Percentiles rank a stretch among this genome's conserved stretches.
These are phyloP conservation scores for Microcebus griseorufus DNA, from an alignment of 2,113 vertebrate genomes.

Conservation along the genomic window DNA sequence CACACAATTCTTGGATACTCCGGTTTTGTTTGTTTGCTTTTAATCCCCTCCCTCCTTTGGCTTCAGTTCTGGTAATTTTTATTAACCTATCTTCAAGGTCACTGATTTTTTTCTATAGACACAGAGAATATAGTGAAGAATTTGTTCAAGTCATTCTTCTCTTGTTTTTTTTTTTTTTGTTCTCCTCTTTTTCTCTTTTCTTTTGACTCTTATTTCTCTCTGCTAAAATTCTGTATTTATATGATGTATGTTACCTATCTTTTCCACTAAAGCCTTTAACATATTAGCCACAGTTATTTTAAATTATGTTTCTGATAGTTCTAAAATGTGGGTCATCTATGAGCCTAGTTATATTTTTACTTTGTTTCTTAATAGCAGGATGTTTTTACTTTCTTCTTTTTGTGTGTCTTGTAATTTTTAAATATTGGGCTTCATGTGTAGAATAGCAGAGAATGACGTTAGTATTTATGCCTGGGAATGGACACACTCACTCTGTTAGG, in stretches of 20 bases:
- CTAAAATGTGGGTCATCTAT: background rate
- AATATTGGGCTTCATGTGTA: background rate
- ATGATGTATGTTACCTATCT: background rate
- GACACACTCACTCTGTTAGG: background rate
- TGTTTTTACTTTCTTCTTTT: background rate
- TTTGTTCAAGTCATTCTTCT: background rate
- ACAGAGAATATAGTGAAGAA: background rate
- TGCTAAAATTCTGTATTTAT: background rate
- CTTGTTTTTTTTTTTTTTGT: background rate
- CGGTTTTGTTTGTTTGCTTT: background rate
- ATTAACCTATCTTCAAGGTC: background rate
- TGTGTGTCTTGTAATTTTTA: background rate
- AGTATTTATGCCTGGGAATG: background rate
- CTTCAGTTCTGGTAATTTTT: constrained; percentile 15
- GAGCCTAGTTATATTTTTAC: background rate
- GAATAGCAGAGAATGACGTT: background rate
- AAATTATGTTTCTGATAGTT: background rate
- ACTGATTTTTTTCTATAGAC: background rate
- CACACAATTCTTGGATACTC: background rate
- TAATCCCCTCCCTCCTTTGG: background rate
- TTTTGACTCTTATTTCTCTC: background rate
- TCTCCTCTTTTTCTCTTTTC: background rate
- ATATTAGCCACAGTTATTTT: background rate
- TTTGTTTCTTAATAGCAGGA: background rate
- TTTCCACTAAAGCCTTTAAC: background rate